These are phyloP conservation scores for Chromis chromis DNA, from an alignment of 2,797 vertebrate genomes.

Conservation along the genomic window DNA sequence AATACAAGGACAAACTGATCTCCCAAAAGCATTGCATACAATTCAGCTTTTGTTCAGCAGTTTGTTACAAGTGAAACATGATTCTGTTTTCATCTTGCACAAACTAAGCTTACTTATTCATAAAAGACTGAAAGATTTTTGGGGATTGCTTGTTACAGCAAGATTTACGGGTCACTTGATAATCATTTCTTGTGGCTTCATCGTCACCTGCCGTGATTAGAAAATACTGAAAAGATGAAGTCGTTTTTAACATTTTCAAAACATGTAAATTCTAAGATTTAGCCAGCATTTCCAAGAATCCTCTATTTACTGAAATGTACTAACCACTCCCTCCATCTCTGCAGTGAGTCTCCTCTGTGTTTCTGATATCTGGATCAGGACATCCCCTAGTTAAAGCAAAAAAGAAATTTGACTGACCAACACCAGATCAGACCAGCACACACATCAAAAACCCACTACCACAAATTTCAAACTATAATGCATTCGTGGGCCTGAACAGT, in stretches of 20 bases:
- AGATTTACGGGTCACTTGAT: too few species aligned
- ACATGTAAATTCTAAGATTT: background rate
- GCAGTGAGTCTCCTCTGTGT: slow-evolving; percentile 91
- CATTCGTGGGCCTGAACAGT: too few species aligned
- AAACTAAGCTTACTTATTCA: background rate
- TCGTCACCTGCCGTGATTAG: background rate
- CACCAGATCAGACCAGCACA: background rate
- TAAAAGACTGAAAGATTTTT: too few species aligned
- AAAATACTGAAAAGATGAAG: background rate
- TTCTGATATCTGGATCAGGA: slow-evolving; percentile 94
- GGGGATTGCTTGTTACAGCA: too few species aligned
- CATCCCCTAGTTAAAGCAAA: slow-evolving; percentile 86
- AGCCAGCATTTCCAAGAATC: background rate
- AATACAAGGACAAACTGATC: background rate
- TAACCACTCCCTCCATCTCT: slow-evolving; percentile 94
- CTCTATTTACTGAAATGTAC: slow-evolving; percentile 61
- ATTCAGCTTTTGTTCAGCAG: background rate
- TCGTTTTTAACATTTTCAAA: background rate
- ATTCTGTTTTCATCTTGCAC: background rate
- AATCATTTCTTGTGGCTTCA: background rate
- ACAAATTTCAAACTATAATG: background rate
- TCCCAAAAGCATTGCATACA: background rate
- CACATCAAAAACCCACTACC: background rate
- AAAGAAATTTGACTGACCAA: background rate
- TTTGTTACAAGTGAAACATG: background rate